Evolutionary conservation across 2,113 vertebrate species (phyloP), one percentile per base, ranked within the genome.

Genomic region (Sprattus sprattus): DNA sequence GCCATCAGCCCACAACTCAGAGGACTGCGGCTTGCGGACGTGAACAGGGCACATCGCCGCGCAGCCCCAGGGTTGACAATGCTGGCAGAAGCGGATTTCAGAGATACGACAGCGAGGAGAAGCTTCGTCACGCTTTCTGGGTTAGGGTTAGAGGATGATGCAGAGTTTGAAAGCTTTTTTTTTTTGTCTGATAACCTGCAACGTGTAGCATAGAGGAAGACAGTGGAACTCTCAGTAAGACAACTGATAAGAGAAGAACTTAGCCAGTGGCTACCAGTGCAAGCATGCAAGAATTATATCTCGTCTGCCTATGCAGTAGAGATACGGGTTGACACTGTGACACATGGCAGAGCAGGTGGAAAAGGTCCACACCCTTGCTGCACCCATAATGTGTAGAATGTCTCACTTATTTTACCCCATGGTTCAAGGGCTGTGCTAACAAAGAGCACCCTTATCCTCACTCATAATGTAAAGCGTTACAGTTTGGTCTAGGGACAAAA

Each of bases 1-100:
- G 85, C 75, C 39, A 54, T 82, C 81, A 52, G 60, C 82, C 82
- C 71, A 71, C 85, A 78, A 25, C 44, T 80, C 50, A 67, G 60
- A 54, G 52, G 52, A 67, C 22, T n/a, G 25, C 9, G 60, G 25
- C 60, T 67, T 67, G 11, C 6, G 25, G 60, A 67, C 25, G 7
- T 10, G 8, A 9, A 25, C 60, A 39, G 39, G 25, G 60, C 60
- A 67, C 60, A 67, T 54, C 15, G 4, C 52, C 13, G 39, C 39
- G 39, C 15, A 4, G 15, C 52, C 52, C 13, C 52, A 3, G 52
- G 13, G 52, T 54, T 15, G 52, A 16, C 15, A 18, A 15, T 4
- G 16, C 15, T 15, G 52, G 52, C 52, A 54, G 50, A 52, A 52
- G 50, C 15, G 50, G 50, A 52, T 52, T n/a, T 28, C 25, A 71